Evolutionary conservation across 35 echinoderm and acorn worm genomes (phyloP).

Genomic region (Nesometra sesokonis): DNA sequence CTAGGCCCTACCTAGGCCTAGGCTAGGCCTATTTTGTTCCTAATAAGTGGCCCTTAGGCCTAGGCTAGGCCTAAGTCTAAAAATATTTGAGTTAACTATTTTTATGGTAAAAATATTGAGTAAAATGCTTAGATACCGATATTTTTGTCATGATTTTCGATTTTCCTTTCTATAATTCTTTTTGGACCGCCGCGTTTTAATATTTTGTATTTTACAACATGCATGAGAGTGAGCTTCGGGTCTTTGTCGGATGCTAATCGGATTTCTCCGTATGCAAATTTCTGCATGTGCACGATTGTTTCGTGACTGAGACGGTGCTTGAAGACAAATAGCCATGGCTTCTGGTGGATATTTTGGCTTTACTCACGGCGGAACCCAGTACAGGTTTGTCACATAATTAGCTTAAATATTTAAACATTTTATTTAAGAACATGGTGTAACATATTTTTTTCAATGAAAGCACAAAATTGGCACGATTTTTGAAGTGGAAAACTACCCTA

Average conservation of each 20-base stretch:
- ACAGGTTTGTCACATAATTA: conserved; percentile 37
- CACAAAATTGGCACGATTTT: neutral
- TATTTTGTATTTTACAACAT: neutral
- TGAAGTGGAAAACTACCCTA: no score
- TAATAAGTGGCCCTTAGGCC: no score
- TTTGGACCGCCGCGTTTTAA: no score
- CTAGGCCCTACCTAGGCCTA: neutral
- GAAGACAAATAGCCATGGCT: conserved; percentile 17
- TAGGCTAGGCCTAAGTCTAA: no score
- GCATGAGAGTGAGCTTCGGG: neutral
- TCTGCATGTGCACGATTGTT: neutral
- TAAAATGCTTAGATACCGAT: no score
- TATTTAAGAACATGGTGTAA: neutral
- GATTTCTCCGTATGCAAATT: neutral
- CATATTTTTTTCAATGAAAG: neutral
- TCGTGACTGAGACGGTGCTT: neutral
- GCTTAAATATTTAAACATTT: neutral
- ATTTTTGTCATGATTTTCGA: no score
- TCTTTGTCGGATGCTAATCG: neutral
- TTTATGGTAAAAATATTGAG: no score
- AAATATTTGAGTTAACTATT: no score
- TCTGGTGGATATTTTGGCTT: conserved; percentile 79
- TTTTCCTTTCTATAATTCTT: no score
- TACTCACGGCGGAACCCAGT: conserved; percentile 79
- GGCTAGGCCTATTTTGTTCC: no score